Percentiles rank a stretch among this genome's conserved stretches.
These are phyloP conservation scores for Rhinichthys osculus DNA, from an alignment of 2,797 vertebrate species.

Conservation along the genomic window DNA sequence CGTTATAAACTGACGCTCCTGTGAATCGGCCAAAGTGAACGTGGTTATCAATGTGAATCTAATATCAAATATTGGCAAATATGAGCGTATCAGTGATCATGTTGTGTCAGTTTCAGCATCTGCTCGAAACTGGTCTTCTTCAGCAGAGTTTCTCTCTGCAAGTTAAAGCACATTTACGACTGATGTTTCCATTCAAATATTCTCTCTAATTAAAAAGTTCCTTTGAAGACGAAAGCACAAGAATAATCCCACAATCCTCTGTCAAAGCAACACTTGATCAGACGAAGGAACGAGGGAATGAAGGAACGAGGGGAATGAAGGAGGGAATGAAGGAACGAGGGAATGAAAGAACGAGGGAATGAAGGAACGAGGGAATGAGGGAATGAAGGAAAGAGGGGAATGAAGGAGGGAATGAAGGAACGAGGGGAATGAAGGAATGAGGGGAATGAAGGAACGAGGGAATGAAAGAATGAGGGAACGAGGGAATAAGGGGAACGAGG, in stretches of 20 bases:
- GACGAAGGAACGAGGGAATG: background rate
- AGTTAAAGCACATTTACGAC: background rate
- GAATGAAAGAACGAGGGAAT: too few species aligned
- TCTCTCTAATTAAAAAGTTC: background rate
- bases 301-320: too few species aligned
- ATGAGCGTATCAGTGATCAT: too few species aligned
- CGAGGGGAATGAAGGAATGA: too few species aligned
- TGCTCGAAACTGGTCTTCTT: background rate
- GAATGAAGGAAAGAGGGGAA: rapidly evolving
- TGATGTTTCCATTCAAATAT: background rate
- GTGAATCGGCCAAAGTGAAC: background rate
- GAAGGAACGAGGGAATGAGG: rapidly evolving
- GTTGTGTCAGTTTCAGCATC: too few species aligned
- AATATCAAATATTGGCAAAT: background rate
- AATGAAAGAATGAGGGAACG: rapidly evolving
- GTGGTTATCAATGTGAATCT: background rate
- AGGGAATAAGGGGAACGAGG: too few species aligned
- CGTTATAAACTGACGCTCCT: background rate
- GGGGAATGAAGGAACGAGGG: background rate
- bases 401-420: too few species aligned
- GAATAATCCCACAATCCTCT: background rate
- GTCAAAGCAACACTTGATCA: background rate
- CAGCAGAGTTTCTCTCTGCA: conserved; percentile 2
- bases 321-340: too few species aligned
- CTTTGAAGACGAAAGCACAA: conserved; percentile 2